A percentile compares a stretch with the other conserved stretches of the same genome.
These are phyloP conservation scores for Epinotia ramella DNA, from an alignment of 2,888 invertebrate species.

Conservation along the genomic window DNA sequence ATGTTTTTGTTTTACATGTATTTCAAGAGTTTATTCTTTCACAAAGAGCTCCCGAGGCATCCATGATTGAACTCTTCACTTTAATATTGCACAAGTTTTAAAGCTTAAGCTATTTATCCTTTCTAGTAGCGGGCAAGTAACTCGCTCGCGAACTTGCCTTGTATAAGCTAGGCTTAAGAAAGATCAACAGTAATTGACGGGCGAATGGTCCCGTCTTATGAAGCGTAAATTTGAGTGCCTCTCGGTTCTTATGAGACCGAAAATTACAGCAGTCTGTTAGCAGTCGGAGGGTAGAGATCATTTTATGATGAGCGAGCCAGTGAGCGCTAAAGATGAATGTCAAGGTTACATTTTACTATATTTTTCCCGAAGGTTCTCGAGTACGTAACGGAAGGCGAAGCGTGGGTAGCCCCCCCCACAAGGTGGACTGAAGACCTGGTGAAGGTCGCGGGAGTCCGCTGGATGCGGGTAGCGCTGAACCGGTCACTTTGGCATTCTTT, in stretches of 20 bases:
- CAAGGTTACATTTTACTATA: neutral
- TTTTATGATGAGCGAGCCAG: conserved; percentile 51
- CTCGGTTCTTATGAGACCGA: conserved; percentile 51
- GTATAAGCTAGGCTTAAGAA: conserved; percentile 24
- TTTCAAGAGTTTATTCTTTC: neutral
- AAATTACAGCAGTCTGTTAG: conserved; percentile 49
- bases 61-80: conserved; percentile 5
- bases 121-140: neutral
- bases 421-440: no score
- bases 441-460: no score
- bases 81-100: conserved; percentile 9
- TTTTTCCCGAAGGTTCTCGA: no score
- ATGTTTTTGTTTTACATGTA: neutral
- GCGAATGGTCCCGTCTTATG: conserved; percentile 54
- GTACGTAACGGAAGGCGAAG: no score
- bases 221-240: conserved; percentile 58
- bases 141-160: conserved; percentile 12
- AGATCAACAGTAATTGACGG: conserved; percentile 52
- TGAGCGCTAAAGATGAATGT: conserved; percentile 15
- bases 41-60: neutral
- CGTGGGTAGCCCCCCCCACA: no score
- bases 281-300: conserved; percentile 49
- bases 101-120: neutral
- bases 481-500: no score
- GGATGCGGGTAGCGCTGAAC: no score